These are phyloP conservation scores for Thyatira batis DNA, from an alignment of 2,888 invertebrate species.

Conservation along the genomic window DNA sequence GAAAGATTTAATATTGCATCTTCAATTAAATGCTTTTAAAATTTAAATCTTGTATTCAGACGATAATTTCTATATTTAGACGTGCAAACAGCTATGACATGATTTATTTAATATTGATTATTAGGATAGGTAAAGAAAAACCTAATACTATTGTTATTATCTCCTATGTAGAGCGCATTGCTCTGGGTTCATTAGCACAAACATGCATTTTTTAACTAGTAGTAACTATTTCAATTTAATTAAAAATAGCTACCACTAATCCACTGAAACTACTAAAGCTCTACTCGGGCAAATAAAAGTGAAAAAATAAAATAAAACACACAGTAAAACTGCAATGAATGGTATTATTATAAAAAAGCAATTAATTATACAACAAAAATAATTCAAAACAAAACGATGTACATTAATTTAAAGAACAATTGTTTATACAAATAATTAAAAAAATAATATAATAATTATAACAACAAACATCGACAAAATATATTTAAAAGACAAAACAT, in stretches of 20 bases:
- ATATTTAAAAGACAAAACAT: conserved; percentile 81
- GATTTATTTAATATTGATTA: too few relatives aligned
- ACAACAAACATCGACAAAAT: conserved; percentile 84
- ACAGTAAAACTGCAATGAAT: conserved; percentile 87
- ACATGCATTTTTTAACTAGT: conserved; percentile 49
- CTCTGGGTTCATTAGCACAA: conserved; percentile 64
- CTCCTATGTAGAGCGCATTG: neutral
- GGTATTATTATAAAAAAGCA: conserved; percentile 89
- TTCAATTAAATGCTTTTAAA: too few relatives aligned
- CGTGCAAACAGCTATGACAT: too few relatives aligned
- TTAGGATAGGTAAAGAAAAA: too few relatives aligned
- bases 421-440: conserved; percentile 87
- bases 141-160: conserved; percentile 24
- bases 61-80: too few relatives aligned
- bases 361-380: conserved; percentile 89
- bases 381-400: conserved; percentile 89
- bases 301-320: conserved; percentile 81
- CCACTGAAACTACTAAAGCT: conserved; percentile 52
- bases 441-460: conserved; percentile 84
- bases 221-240: conserved; percentile 48
- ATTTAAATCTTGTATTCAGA: too few relatives aligned
- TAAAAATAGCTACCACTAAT: conserved; percentile 50
- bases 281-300: conserved; percentile 69
- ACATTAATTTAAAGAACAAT: conserved; percentile 89
- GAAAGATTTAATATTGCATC: too few relatives aligned